phyloP scores from a whole-genome alignment of 1,140 invertebrate genomes.

The Pseudomyrmex cubaensis region DNA sequence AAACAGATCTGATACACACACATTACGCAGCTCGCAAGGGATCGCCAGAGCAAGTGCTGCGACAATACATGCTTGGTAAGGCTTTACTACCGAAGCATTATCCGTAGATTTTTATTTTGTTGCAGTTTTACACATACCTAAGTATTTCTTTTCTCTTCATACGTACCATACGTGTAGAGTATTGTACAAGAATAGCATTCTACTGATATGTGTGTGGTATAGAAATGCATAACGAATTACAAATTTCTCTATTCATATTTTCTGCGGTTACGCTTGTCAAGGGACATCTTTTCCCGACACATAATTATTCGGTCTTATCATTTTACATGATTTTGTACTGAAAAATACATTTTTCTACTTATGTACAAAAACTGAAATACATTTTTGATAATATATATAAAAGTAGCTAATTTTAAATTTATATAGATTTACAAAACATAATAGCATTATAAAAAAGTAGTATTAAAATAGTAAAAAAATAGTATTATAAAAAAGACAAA shows the following conservation, averaged over 20 bases:
- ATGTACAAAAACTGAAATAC: too few relatives aligned
- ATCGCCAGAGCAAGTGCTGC: constrained; percentile 88
- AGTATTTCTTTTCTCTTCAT: constrained; percentile 27
- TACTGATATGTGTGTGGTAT: constrained; percentile 26
- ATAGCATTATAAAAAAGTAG: too few relatives aligned
- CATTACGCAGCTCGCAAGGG: constrained; percentile 87
- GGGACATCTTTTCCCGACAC: constrained; percentile 49
- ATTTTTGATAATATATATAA: too few relatives aligned
- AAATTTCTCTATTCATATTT: constrained; percentile 7
- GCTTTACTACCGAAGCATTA: constrained; percentile 77
- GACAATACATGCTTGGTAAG: constrained; percentile 89
- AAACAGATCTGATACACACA: constrained; percentile 87
- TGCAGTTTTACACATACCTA: not conserved
- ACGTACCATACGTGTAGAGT: constrained; percentile 50
- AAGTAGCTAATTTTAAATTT: too few relatives aligned
- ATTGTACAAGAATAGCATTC: constrained; percentile 36
- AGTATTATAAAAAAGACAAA: not conserved
- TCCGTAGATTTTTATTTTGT: constrained; percentile 63
- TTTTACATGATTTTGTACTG: constrained; percentile 33
- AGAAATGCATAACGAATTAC: constrained; percentile 13
- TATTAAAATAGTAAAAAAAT: too few relatives aligned
- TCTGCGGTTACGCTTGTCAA: constrained; percentile 18
- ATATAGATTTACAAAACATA: too few relatives aligned
- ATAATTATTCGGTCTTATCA: constrained; percentile 38
- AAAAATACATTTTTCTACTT: not conserved